Evolutionary conservation across 2,888 invertebrate genomes (phyloP).

Genomic region (Unio pictorum): DNA sequence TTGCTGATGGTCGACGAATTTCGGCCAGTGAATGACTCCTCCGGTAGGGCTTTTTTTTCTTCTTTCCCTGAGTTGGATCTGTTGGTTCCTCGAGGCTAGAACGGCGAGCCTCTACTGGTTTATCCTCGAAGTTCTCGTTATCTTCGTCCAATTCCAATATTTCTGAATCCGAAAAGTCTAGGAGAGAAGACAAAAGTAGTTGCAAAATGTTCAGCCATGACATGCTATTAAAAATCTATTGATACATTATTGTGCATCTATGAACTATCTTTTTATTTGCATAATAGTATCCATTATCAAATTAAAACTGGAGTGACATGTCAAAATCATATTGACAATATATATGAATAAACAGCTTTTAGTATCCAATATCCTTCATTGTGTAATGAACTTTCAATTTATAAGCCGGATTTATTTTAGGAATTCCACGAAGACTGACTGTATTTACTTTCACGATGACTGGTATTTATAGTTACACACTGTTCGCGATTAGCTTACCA

Average conservation of each 20-base stretch:
- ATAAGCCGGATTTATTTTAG: too few relatives aligned
- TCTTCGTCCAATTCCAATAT: conserved; percentile 54
- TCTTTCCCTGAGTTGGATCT: conserved; percentile 26
- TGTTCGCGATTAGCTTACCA: conserved; percentile 31
- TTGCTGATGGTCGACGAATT: conserved; percentile 47
- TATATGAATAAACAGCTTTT: too few relatives aligned
- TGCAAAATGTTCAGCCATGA: background rate
- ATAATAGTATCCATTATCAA: too few relatives aligned
- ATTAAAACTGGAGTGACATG: too few relatives aligned
- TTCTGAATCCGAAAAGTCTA: conserved; percentile 64
- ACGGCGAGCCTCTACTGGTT: conserved; percentile 40
- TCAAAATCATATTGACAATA: too few relatives aligned
- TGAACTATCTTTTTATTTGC: too few relatives aligned
- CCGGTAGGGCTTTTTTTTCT: conserved; percentile 41
- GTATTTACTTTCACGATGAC: background rate
- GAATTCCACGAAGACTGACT: background rate
- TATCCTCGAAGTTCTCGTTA: conserved; percentile 45
- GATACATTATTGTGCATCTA: too few relatives aligned
- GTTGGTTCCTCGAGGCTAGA: conserved; percentile 40
- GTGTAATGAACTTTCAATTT: too few relatives aligned
- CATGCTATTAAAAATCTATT: too few relatives aligned
- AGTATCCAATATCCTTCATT: too few relatives aligned
- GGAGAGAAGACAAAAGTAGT: background rate
- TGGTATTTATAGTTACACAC: background rate
- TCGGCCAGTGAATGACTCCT: conserved; percentile 61